Evolutionary conservation across 2,113 vertebrate genomes (phyloP).

Genomic region (Crotophaga sulcirostris): DNA sequence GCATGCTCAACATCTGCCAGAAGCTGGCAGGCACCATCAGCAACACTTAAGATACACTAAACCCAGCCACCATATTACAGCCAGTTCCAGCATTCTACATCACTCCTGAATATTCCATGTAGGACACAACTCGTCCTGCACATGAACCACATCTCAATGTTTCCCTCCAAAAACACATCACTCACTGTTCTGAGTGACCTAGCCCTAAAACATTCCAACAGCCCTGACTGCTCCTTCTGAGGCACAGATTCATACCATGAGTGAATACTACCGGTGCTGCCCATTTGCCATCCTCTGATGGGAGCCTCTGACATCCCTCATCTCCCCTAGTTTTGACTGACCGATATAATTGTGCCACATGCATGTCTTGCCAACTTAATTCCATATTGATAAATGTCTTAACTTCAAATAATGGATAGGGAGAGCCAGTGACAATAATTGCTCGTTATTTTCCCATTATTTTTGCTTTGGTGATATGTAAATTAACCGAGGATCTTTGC

Average conservation of each 20-base stretch:
- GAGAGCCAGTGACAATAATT: conserved; percentile 48
- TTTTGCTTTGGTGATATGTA: conserved; percentile 69
- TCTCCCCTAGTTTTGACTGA: background rate
- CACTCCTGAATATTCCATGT: background rate
- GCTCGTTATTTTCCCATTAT: conserved; percentile 69
- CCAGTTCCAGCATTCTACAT: background rate
- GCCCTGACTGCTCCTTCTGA: background rate
- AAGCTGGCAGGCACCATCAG: background rate
- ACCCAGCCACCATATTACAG: background rate
- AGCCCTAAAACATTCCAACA: background rate
- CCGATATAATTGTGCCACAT: background rate
- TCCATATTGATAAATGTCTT: conserved; percentile 45
- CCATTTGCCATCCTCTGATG: background rate
- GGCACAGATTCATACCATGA: background rate
- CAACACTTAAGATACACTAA: fast-evolving
- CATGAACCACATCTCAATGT: fast-evolving
- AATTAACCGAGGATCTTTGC: conserved; percentile 53
- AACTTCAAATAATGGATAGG: conserved; percentile 51
- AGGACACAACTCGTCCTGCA: too few species aligned
- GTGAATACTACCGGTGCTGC: background rate
- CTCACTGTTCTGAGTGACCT: background rate
- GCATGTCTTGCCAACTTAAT: background rate
- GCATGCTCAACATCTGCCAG: background rate
- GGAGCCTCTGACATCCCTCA: background rate
- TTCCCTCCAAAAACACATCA: background rate